These are phyloP conservation scores for Hyposoter didymator DNA, from an alignment of 2,888 invertebrate species.

Conservation along the genomic window DNA sequence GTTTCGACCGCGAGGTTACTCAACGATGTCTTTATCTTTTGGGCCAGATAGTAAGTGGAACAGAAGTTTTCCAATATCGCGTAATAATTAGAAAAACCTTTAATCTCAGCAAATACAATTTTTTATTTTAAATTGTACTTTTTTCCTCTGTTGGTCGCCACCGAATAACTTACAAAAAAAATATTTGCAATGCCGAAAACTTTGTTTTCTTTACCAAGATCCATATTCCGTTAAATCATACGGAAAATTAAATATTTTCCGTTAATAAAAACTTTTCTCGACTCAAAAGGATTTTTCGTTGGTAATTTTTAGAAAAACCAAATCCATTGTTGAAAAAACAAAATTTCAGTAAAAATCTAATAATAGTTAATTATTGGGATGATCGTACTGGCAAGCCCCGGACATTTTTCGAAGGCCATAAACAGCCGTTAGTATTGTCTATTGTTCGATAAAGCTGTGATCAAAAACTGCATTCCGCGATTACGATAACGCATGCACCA, in stretches of 20 bases:
- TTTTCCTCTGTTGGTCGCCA: not conserved
- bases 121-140: not conserved
- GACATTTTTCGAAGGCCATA: not conserved
- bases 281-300: too few species aligned
- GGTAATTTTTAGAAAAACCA: too few species aligned
- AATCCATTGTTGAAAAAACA: too few species aligned
- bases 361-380: not conserved
- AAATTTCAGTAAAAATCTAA: too few species aligned
- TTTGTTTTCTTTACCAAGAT: too few species aligned
- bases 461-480: conserved; percentile 5
- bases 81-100: not conserved
- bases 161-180: too few species aligned
- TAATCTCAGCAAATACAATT: not conserved
- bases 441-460: conserved; percentile 43
- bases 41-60: not conserved
- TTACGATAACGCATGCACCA: conserved; percentile 23
- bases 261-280: too few species aligned
- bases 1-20: conserved; percentile 30
- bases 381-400: not conserved
- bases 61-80: not conserved
- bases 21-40: conserved; percentile 31
- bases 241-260: too few species aligned
- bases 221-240: too few species aligned
- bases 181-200: too few species aligned
- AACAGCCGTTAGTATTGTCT: conserved; percentile 50